Evolutionary conservation across 2,113 vertebrate genomes (phyloP), one percentile per base, ranked within the genome.

Genomic region (Catagonus wagneri): DNA sequence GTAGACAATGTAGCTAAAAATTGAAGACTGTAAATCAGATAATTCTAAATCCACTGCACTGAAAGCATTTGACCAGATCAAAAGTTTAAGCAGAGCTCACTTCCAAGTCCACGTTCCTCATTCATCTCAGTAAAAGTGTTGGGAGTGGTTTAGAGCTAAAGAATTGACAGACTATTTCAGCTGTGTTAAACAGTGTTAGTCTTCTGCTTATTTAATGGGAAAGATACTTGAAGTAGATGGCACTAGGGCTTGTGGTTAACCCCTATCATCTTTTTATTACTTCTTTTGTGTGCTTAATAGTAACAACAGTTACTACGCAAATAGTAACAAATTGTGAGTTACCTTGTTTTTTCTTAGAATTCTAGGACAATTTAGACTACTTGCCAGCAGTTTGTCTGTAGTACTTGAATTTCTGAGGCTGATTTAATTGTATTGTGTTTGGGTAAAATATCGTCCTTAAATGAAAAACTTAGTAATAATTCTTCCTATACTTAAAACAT

Each of bases 71-170:
- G 76, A 60, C 89, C 90, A 60, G 75, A 96, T 88, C 74, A 36
- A 83, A 97, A 94, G 93, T 74, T 68, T 96, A 79, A 89, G 81
- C n/a, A 61, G 36, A 96, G 44, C 29, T 90, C n/a, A 3, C 15
- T 95, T 93, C 92, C 93, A 92, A 44, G 87, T 54, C 1, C 89
- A 15, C 16, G 94, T 56, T 94, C 29, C 74, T 79, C 66, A 84
- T 95, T 89, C 86, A 52, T 71, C 27, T 81, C 56, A 95, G 68
- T 29, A 54, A 96, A 97, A 97, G 91, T 58, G 74, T 87, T 76
- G 34, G 39, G n/a, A n/a, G n/a, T 93, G 61, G 27, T 50, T 93
- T 92, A 56, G 32, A 91, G 8, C 23, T 76, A 13, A 96, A 95
- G 91, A 90, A 85, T 13, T 27, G 94, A 63, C 71, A 97, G 93